Conservation (phyloP, 2,113 vertebrate species). For the Pseudorasbora parva region DNA sequence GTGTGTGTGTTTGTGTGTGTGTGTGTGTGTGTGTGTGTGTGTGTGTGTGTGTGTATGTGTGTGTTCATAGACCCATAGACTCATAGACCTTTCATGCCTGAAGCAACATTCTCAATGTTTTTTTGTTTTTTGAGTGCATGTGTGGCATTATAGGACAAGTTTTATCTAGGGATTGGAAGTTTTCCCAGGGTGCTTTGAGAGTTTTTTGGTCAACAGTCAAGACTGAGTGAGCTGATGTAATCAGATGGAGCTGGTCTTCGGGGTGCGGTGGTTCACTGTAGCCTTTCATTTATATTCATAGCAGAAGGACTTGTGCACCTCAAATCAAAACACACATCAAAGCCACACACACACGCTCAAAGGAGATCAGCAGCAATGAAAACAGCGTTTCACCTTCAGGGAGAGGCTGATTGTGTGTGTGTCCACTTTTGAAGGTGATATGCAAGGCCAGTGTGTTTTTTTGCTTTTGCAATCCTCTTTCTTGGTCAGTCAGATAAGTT, state of each 20-base stretch:
- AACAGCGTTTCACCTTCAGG: slow-evolving; percentile 36
- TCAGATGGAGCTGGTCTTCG: slow-evolving; percentile 38
- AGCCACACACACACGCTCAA: slow-evolving; percentile 24
- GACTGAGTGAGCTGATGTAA: slow-evolving; percentile 52
- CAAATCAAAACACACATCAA: slow-evolving; percentile 55
- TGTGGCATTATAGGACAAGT: neutral
- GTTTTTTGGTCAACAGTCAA: slow-evolving; percentile 26
- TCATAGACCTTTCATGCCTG: slow-evolving; percentile 34
- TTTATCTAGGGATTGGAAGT: slow-evolving; percentile 2
- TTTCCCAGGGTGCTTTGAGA: slow-evolving; percentile 4
- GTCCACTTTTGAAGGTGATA: slow-evolving; percentile 21
- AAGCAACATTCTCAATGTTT: slow-evolving; percentile 23
- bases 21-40: slow-evolving; percentile 11
- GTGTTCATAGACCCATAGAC: no score
- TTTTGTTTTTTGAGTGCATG: neutral
- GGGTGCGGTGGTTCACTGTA: slow-evolving; percentile 41
- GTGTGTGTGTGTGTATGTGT: slow-evolving; percentile 23
- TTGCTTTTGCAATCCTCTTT: neutral
- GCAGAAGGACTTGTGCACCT: slow-evolving; percentile 41
- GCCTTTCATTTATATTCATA: slow-evolving; percentile 53
- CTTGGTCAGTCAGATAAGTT: neutral
- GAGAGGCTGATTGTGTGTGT: neutral
- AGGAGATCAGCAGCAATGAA: slow-evolving; percentile 33
- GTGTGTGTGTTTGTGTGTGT: slow-evolving; percentile 3
- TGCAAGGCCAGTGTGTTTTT: neutral